Conservation (phyloP, 64 coral and sea anemone species). For the Acropora tenuis region DNA sequence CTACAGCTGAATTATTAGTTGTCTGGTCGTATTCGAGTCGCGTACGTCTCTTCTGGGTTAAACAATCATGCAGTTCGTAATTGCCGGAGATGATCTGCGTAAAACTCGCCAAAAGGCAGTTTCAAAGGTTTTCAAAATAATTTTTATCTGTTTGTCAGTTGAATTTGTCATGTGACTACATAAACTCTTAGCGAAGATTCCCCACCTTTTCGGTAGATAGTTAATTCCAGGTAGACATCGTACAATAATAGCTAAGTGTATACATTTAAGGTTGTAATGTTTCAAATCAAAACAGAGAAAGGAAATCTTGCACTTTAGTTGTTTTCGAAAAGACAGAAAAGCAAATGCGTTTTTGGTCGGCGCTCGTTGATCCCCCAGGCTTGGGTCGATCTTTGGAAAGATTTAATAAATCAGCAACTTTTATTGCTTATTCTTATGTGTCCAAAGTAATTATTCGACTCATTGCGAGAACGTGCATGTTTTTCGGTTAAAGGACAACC, state of each 20-base stretch:
- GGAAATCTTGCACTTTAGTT: too few species aligned
- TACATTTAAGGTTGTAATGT: not conserved
- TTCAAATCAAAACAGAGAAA: not conserved
- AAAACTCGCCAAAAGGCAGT: slow-evolving; percentile 9
- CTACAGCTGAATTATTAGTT: not conserved
- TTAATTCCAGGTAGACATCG: not conserved
- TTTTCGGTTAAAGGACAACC: too few species aligned
- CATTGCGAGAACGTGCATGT: too few species aligned
- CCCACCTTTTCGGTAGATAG: not conserved
- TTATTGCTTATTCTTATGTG: too few species aligned
- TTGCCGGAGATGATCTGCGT: slow-evolving; percentile 29
- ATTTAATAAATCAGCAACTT: too few species aligned
- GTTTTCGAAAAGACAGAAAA: too few species aligned
- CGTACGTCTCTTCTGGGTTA: not conserved
- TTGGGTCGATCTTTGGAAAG: too few species aligned
- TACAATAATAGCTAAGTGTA: not conserved
- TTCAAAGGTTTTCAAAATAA: not conserved
- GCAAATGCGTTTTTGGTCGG: too few species aligned
- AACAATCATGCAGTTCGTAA: slow-evolving; percentile 30
- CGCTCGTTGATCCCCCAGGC: too few species aligned
- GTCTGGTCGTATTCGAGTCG: not conserved
- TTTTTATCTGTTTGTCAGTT: not conserved
- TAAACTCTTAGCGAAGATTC: not conserved
- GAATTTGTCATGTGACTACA: not conserved
- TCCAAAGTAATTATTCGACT: too few species aligned